A percentile compares a stretch with the other conserved stretches of the same genome.
phyloP scores from a whole-genome alignment of 2,888 invertebrate genomes.

The Timandra comae region DNA sequence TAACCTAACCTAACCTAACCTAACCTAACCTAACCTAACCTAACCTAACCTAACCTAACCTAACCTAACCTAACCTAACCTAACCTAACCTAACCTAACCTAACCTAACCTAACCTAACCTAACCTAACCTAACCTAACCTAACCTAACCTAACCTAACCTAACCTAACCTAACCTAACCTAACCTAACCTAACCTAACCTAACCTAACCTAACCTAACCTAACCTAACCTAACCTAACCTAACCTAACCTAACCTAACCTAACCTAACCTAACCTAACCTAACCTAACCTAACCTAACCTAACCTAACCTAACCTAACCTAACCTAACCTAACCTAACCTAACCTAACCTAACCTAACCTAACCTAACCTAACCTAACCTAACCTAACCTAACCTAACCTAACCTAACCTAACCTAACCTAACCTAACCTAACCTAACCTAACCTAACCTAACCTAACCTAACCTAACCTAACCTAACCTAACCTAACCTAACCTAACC shows the following conservation, averaged over 20 bases:
- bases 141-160: constrained; percentile 13
- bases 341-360: constrained; percentile 10
- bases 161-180: constrained; percentile 10
- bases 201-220: constrained; percentile 11
- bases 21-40: constrained; percentile 14
- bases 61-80: constrained; percentile 14
- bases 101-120: constrained; percentile 12
- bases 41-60: constrained; percentile 14
- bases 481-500: constrained; percentile 12
- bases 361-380: constrained; percentile 5
- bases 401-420: constrained; percentile 4
- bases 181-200: constrained; percentile 11
- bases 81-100: constrained; percentile 13
- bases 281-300: constrained; percentile 17
- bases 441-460: too few relatives aligned
- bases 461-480: constrained; percentile 13
- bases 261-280: constrained; percentile 16
- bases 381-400: too few relatives aligned
- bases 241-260: constrained; percentile 14
- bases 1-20: constrained; percentile 12
- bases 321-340: constrained; percentile 13
- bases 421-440: constrained; percentile 1
- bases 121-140: constrained; percentile 10
- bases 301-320: constrained; percentile 17
- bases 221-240: constrained; percentile 12